phyloP scores from a whole-genome alignment of 2,888 invertebrate species.

The Chelonus formosanus region DNA sequence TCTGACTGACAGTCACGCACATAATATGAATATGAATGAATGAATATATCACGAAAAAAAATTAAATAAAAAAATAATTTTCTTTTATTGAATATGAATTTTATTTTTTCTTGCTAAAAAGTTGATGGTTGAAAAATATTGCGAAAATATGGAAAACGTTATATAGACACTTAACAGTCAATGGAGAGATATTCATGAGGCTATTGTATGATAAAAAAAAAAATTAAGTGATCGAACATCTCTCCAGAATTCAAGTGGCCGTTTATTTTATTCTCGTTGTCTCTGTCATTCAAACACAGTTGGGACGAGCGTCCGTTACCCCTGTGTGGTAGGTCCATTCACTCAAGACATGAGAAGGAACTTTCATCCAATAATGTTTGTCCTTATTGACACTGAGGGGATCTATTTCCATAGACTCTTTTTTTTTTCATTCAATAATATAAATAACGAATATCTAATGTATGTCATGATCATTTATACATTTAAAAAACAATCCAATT shows the following conservation, averaged over 20 bases:
- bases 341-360: conserved; percentile 48
- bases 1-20: conserved; percentile 28
- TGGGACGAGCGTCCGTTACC: conserved; percentile 39
- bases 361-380: conserved; percentile 57
- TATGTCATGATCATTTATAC: too few species aligned
- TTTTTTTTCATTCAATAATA: conserved; percentile 26
- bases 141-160: conserved; percentile 42
- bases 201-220: conserved; percentile 24
- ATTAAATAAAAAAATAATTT: not conserved
- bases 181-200: conserved; percentile 52
- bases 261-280: conserved; percentile 42
- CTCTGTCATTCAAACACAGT: conserved; percentile 39
- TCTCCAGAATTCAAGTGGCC: conserved; percentile 55
- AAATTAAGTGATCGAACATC: conserved; percentile 37
- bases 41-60: not conserved
- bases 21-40: not conserved
- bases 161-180: conserved; percentile 30
- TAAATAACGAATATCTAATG: too few species aligned
- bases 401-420: conserved; percentile 49
- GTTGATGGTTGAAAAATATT: conserved; percentile 14
- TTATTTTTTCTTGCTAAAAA: not conserved
- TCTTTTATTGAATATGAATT: too few species aligned
- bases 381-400: conserved; percentile 52
- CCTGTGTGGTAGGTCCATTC: conserved; percentile 50
- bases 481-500: too few species aligned